These are phyloP conservation scores for Propsilocerus akamusi DNA, from an alignment of 1,140 invertebrate genomes.

Conservation along the genomic window DNA sequence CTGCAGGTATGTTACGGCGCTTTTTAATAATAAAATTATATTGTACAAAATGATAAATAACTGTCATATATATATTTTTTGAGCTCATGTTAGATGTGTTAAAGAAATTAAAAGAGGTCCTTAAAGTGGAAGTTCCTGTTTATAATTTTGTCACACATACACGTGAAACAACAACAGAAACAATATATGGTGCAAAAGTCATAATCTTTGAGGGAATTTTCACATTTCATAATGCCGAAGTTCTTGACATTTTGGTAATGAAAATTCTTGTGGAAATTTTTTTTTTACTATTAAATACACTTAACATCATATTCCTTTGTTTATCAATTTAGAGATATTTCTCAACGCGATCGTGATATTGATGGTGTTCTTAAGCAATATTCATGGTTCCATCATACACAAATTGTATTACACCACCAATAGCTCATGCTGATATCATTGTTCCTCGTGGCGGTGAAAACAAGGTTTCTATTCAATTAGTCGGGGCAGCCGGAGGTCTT, in stretches of 20 bases:
- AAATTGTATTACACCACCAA: conserved; percentile 91
- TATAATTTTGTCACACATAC: conserved; percentile 96
- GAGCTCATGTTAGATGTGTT: conserved; percentile 73
- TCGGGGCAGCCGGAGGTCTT: too few relatives aligned
- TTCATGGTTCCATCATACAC: conserved; percentile 94
- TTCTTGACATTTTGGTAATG: conserved; percentile 79
- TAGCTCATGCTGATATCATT: conserved; percentile 80
- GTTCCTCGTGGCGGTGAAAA: conserved; percentile 90
- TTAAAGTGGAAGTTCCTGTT: conserved; percentile 92
- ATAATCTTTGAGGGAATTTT: conserved; percentile 99
- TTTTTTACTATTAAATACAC: conserved; percentile 51
- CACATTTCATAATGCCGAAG: conserved; percentile 77
- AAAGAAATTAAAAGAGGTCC: conserved; percentile 79
- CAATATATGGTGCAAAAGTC: conserved; percentile 98
- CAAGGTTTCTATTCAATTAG: conserved; percentile 89
- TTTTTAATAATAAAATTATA: too few relatives aligned
- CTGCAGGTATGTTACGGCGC: too few relatives aligned
- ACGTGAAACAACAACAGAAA: conserved; percentile 82
- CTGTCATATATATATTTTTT: too few relatives aligned
- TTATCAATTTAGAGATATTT: conserved; percentile 63
- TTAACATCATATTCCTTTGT: too few relatives aligned
- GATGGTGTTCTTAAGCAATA: conserved; percentile 95
- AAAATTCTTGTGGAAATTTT: conserved; percentile 98
- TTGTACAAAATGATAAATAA: too few relatives aligned
- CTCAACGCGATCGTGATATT: conserved; percentile 83